Evolutionary conservation across 2,113 vertebrate genomes (phyloP).

Genomic region (Amphilophus citrinellus): DNA sequence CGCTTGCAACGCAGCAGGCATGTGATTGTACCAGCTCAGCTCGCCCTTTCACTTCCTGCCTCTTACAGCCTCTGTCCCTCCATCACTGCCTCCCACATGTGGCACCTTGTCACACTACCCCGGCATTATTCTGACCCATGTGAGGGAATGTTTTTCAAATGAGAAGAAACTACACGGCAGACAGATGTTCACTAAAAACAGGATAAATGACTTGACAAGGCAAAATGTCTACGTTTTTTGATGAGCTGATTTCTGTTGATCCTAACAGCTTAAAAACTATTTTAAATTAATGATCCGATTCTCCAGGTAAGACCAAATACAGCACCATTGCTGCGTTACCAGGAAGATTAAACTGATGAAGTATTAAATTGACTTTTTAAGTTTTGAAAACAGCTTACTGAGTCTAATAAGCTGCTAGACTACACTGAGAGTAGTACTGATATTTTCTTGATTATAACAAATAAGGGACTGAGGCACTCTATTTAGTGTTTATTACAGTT

Average conservation of each 20-base stretch:
- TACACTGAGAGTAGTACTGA: too few relatives aligned
- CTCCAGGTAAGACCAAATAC: not conserved
- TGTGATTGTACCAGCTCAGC: constrained; percentile 68
- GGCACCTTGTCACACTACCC: constrained; percentile 28
- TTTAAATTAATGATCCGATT: not conserved
- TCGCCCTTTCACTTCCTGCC: constrained; percentile 63
- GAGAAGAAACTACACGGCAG: not conserved
- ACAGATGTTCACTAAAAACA: constrained; percentile 15
- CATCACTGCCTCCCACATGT: constrained; percentile 57
- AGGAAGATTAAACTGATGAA: not conserved
- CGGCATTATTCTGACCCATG: constrained; percentile 37
- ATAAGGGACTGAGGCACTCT: too few relatives aligned
- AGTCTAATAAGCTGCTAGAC: too few relatives aligned
- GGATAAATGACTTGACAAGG: not conserved
- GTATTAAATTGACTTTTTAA: too few relatives aligned
- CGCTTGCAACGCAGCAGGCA: constrained; percentile 70
- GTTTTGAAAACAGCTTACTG: too few relatives aligned
- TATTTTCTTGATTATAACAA: too few relatives aligned
- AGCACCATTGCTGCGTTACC: not conserved
- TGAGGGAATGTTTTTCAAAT: constrained; percentile 21
- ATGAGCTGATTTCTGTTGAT: not conserved
- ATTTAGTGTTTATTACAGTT: too few relatives aligned
- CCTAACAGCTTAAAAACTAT: not conserved
- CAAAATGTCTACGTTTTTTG: not conserved
- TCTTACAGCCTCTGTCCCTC: constrained; percentile 42